These are phyloP conservation scores for Hemitrygon akajei DNA, from an alignment of 2,797 vertebrate genomes.

Conservation along the genomic window DNA sequence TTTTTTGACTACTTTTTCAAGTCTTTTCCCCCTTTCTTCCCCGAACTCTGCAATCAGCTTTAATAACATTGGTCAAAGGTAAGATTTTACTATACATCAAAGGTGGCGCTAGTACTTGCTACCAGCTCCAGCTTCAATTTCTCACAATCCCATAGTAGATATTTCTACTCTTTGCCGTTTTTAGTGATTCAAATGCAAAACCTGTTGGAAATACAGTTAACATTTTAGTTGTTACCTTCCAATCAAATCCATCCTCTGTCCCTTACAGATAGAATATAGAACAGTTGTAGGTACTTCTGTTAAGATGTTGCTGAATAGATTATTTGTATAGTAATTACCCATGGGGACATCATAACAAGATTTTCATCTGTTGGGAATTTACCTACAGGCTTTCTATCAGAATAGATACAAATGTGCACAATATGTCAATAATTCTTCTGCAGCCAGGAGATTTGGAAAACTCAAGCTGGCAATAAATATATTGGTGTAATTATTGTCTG, in stretches of 20 bases:
- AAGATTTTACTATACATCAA: background rate
- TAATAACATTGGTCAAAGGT: background rate
- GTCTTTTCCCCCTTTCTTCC: background rate
- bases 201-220: background rate
- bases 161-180: background rate
- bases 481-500: background rate
- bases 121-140: background rate
- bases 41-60: background rate
- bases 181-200: background rate
- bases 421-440: background rate
- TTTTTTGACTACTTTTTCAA: background rate
- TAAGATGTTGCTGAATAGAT: conserved; percentile 11
- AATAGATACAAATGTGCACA: background rate
- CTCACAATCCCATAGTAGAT: background rate
- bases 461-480: background rate
- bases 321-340: conserved; percentile 9
- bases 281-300: background rate
- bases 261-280: background rate
- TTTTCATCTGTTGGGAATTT: background rate
- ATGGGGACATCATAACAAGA: background rate
- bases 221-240: background rate
- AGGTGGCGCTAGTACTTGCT: background rate
- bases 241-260: background rate
- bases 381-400: background rate
- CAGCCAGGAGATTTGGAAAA: conserved; percentile 5